phyloP scores from a whole-genome alignment of 2,888 invertebrate species.

The Idaea straminata region DNA sequence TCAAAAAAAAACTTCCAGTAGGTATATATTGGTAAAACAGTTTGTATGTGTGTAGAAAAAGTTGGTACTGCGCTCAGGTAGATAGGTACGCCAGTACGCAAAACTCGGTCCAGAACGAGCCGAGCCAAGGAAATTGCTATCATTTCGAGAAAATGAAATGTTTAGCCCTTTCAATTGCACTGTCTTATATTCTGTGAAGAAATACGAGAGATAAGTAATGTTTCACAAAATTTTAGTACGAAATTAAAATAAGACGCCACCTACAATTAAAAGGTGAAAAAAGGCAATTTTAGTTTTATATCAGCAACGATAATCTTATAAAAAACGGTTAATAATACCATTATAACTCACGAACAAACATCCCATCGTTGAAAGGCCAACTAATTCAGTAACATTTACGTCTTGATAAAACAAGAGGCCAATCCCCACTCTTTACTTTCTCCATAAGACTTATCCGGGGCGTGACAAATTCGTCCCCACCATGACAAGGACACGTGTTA shows the following conservation, averaged over 20 bases:
- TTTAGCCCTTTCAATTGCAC: slow-evolving; percentile 14
- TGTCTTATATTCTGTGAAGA: background rate
- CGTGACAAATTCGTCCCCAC: slow-evolving; percentile 32
- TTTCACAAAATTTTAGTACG: background rate
- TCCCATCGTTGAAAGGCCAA: background rate
- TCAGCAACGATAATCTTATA: background rate
- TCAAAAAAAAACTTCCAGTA: no score
- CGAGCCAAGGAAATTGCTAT: slow-evolving; percentile 20
- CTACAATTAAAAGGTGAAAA: no score
- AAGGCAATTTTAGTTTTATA: no score
- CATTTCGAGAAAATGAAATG: slow-evolving; percentile 30
- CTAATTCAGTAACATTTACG: background rate
- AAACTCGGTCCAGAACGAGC: slow-evolving; percentile 8
- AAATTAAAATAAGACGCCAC: background rate
- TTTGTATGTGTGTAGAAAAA: background rate
- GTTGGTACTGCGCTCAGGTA: background rate
- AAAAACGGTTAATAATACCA: background rate
- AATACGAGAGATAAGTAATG: background rate
- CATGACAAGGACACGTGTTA: slow-evolving; percentile 33
- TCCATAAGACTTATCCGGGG: background rate
- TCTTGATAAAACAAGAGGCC: background rate
- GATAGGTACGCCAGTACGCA: slow-evolving; percentile 2
- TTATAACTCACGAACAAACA: background rate
- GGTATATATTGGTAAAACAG: background rate
- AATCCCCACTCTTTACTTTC: background rate